phyloP scores from a whole-genome alignment of 2,797 vertebrate genomes.

The Tangara arthus region DNA sequence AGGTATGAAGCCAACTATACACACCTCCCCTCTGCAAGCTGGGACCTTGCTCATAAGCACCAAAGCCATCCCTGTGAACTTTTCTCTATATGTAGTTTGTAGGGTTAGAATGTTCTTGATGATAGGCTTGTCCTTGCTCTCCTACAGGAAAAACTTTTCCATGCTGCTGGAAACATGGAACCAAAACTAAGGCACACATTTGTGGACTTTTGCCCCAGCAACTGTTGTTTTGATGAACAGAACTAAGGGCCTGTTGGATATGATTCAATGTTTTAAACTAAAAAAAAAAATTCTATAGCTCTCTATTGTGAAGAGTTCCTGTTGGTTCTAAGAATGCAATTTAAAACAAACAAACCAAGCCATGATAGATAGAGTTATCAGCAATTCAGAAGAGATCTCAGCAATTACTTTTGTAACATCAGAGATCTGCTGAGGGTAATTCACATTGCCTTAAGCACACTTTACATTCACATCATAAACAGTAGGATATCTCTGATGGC shows the following conservation, averaged over 20 bases:
- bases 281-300: background rate
- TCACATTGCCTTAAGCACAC: slow-evolving; percentile 2
- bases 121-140: background rate
- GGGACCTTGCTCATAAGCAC: background rate
- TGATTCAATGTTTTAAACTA: background rate
- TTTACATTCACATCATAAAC: slow-evolving; percentile 52
- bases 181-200: background rate
- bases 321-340: background rate
- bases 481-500: background rate
- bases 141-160: background rate
- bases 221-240: background rate
- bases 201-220: background rate
- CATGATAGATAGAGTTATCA: background rate
- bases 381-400: background rate
- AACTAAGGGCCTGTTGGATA: background rate
- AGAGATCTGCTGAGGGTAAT: slow-evolving; percentile 25
- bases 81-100: background rate
- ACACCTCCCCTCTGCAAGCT: background rate
- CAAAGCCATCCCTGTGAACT: background rate
- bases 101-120: background rate
- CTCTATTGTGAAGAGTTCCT: background rate
- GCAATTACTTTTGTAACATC: slow-evolving; percentile 8
- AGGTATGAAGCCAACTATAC: background rate
- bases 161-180: rapidly evolving
- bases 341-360: background rate